Evolutionary conservation across 35 echinoderm and acorn worm genomes (phyloP).

Genomic region (Holothuria glaberrima): DNA sequence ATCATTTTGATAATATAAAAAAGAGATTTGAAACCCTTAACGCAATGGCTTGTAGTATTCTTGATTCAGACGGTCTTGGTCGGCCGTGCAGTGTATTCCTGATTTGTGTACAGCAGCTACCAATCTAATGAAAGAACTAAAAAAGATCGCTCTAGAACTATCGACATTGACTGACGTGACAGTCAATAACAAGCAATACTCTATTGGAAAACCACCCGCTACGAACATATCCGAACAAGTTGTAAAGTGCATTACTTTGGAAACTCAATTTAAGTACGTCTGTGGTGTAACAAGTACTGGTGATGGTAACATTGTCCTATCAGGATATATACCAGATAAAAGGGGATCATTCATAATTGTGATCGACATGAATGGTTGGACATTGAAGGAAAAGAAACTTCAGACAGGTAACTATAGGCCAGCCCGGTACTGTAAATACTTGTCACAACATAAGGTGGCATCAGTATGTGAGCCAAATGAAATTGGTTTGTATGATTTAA

Average conservation of each 20-base stretch:
- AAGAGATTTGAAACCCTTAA: background rate
- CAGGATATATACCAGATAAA: background rate
- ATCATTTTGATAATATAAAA: background rate
- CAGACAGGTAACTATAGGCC: background rate
- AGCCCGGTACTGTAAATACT: background rate
- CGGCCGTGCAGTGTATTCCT: slow-evolving; percentile 20
- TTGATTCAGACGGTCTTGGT: background rate
- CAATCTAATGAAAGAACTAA: background rate
- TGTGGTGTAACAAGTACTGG: background rate
- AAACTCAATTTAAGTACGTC: background rate
- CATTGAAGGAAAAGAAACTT: background rate
- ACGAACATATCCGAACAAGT: background rate
- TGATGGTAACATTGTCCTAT: slow-evolving; percentile 1
- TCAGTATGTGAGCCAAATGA: background rate
- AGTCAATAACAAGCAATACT: background rate
- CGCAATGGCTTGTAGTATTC: background rate
- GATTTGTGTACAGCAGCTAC: background rate
- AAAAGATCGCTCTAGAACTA: background rate
- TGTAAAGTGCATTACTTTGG: background rate
- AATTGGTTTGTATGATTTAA: background rate
- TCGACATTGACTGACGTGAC: background rate
- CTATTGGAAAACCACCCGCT: too few relatives aligned
- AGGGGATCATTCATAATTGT: background rate
- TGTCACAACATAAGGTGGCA: slow-evolving; percentile 9
- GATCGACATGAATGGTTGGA: background rate